Percentiles rank a stretch among this genome's conserved stretches.
Conservation (phyloP, 2,113 vertebrate genomes). For the Gila orcuttii region DNA sequence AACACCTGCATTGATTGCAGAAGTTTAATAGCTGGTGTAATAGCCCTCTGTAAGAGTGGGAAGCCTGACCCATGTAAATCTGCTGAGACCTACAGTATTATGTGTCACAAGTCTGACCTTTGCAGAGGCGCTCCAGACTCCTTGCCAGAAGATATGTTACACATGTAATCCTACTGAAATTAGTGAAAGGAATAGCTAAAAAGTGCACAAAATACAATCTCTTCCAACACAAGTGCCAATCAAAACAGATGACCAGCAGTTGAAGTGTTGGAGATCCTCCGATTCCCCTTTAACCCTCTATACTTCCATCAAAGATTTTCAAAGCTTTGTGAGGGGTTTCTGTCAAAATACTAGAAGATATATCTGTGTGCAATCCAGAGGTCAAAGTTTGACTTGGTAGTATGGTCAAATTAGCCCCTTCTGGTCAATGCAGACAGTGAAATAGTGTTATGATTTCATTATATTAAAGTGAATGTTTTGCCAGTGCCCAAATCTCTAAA, state of each 20-base stretch:
- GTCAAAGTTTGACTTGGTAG: neutral
- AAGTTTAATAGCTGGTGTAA: neutral
- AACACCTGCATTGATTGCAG: neutral
- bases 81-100: neutral
- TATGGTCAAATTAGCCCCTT: neutral
- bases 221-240: neutral
- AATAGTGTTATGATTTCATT: neutral
- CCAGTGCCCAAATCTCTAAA: too few relatives aligned
- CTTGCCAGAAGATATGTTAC: neutral
- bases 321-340: neutral
- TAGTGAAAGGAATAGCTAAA: neutral
- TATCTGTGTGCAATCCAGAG: neutral
- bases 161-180: neutral
- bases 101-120: neutral
- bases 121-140: neutral
- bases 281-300: neutral
- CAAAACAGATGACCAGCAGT: slow-evolving; percentile 5
- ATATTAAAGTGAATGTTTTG: neutral
- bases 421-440: neutral
- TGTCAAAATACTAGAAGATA: neutral
- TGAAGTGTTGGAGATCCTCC: neutral
- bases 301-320: neutral
- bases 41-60: neutral
- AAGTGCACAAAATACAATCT: neutral
- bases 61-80: slow-evolving; percentile 11